These are phyloP conservation scores for Phycodurus eques DNA, from an alignment of 2,113 vertebrate genomes.

Conservation along the genomic window DNA sequence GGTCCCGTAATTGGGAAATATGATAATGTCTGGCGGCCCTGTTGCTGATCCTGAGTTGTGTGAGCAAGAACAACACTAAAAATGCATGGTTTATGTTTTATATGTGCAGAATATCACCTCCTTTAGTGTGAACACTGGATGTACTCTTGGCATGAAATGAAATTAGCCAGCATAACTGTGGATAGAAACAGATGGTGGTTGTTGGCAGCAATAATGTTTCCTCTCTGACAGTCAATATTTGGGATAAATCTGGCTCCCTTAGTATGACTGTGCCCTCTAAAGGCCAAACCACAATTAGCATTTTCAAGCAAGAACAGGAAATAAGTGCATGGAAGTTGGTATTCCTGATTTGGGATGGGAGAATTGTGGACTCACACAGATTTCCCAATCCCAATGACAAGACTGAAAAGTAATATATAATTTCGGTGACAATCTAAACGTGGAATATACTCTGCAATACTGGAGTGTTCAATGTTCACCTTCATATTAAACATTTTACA, in stretches of 20 bases:
- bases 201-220: constrained; percentile 28
- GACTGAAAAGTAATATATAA: not conserved
- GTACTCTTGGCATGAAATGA: constrained; percentile 26
- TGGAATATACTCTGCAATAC: not conserved
- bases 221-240: constrained; percentile 20
- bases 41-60: not conserved
- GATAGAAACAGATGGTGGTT: constrained; percentile 42
- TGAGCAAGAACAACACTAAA: not conserved
- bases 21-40: not conserved
- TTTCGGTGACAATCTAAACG: not conserved
- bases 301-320: constrained; percentile 22
- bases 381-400: not conserved
- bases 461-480: not conserved
- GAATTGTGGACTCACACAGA: not conserved
- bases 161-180: constrained; percentile 31
- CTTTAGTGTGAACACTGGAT: constrained; percentile 38
- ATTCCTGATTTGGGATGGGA: not conserved
- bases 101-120: constrained; percentile 17
- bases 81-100: not conserved
- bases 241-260: constrained; percentile 9
- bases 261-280: constrained; percentile 39
- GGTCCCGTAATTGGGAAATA: not conserved
- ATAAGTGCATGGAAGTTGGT: constrained; percentile 5
- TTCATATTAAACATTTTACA: not conserved
- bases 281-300: constrained; percentile 31